phyloP scores from a whole-genome alignment of 2,113 vertebrate genomes.

The Monarcha castaneiventris region DNA sequence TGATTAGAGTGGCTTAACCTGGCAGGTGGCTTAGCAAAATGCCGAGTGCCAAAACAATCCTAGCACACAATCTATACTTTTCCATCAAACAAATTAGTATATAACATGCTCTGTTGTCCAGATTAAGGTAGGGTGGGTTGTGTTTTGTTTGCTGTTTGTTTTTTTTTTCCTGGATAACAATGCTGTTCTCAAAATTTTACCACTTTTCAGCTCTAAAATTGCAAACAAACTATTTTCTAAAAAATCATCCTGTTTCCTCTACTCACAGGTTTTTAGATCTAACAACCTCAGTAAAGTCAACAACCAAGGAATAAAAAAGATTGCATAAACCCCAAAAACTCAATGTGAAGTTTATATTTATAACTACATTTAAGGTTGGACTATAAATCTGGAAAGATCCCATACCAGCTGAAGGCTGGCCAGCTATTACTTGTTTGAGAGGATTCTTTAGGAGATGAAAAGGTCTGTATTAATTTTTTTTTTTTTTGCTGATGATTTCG shows the following conservation, averaged over 20 bases:
- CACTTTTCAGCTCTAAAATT: background rate
- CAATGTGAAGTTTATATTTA: background rate
- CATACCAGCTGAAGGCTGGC: background rate
- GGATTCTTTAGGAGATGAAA: background rate
- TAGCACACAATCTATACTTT: slow-evolving; percentile 1
- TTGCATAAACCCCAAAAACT: background rate
- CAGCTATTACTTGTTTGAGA: background rate
- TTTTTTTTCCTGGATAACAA: background rate
- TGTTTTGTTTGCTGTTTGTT: background rate
- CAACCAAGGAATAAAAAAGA: background rate
- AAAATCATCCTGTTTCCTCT: background rate
- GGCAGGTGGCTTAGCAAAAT: slow-evolving; percentile 49
- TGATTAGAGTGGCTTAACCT: slow-evolving; percentile 48
- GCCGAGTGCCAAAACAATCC: background rate
- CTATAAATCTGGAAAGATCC: background rate
- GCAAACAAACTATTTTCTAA: background rate
- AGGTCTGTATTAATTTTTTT: background rate
- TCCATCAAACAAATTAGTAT: background rate
- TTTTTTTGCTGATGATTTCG: background rate
- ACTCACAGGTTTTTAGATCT: background rate
- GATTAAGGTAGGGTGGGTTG: background rate
- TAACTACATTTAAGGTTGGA: background rate
- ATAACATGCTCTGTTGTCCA: background rate
- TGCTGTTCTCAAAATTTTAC: background rate
- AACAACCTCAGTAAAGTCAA: background rate